Evolutionary conservation across 1,140 invertebrate species (phyloP), one percentile per base, ranked within the genome.

Genomic region (Aphaenogaster floridana): DNA sequence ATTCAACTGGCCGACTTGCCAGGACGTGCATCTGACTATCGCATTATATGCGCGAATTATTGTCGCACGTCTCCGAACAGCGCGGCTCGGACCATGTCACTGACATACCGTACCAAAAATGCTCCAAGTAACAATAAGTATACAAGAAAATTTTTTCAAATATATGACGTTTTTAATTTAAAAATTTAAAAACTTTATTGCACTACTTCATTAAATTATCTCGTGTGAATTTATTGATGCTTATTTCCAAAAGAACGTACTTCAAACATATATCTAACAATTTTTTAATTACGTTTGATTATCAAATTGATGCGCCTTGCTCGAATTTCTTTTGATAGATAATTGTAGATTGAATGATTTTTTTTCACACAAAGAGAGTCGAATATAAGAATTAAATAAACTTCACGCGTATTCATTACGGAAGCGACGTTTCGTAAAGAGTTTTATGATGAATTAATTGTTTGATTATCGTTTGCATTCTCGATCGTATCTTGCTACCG

Each of bases 1-100:
- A 91, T 87, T 91, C 89, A 88, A 90, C 87, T 88, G 78, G 89
- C 69, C 66, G 80, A 88, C 76, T 90, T 81, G 88, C 66, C 86
- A 80, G 42, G 69, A 72, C 74, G 59, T 89, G 76, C 88, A 90
- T 87, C 88, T 72, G 21, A 83, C 77, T 42, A 83, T 86, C 48
- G 52, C 59, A 50, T 89, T 72, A 86, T 63, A 36, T 74, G 68
- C 45, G 48, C 68, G 36, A 79, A 89, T 89, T 78, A 66, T 90
- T 63, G 42, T 50, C 83, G 17, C 57, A 77, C 52, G 42, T 61
- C 45, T 69, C 48, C 36, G 59, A 63, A 21, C n/a, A 39, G 9
- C 17, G 64, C 21, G 15, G 45, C 68, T 48, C 28, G 69, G 80
- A 59, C 39, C 28, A 72, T 84, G 69, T 84, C 80, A 74, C 54